Percentiles rank a stretch among this genome's conserved stretches.
phyloP scores from a whole-genome alignment of 1,140 invertebrate genomes.

The Radopholus similis region DNA sequence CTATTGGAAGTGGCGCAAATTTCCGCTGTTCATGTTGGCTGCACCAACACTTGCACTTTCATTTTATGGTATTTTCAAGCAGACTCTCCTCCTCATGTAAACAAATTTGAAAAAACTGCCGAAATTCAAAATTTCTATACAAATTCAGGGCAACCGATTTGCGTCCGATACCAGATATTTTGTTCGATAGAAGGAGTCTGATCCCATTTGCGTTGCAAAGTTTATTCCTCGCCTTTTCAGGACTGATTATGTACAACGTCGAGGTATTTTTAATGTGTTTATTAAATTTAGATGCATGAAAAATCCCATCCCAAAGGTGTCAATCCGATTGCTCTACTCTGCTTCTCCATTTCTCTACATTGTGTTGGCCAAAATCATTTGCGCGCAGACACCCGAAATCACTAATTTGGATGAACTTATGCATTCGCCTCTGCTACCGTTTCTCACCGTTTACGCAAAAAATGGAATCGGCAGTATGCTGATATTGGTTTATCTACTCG shows the following conservation, averaged over 20 bases:
- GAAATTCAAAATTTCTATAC: slow-evolving; percentile 2
- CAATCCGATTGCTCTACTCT: slow-evolving; percentile 35
- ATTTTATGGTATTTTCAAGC: slow-evolving; percentile 29
- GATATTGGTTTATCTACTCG: slow-evolving; percentile 37
- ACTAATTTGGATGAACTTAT: slow-evolving; percentile 23
- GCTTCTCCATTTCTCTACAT: slow-evolving; percentile 48
- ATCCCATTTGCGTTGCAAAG: slow-evolving; percentile 43
- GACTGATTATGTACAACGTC: slow-evolving; percentile 42
- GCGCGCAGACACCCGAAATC: slow-evolving; percentile 37
- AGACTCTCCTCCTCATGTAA: too few relatives aligned
- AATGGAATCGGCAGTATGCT: slow-evolving; percentile 36
- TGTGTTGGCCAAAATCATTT: slow-evolving; percentile 38
- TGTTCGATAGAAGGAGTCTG: slow-evolving; percentile 24
- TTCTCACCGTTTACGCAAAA: slow-evolving; percentile 34
- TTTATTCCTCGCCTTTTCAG: slow-evolving; percentile 30
- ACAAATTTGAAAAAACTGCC: neutral
- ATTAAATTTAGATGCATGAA: neutral
- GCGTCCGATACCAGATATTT: slow-evolving; percentile 22
- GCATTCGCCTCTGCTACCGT: slow-evolving; percentile 38
- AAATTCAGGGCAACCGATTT: slow-evolving; percentile 11
- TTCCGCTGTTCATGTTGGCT: slow-evolving; percentile 43
- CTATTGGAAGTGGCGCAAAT: slow-evolving; percentile 41
- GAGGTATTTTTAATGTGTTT: slow-evolving; percentile 20
- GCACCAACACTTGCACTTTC: slow-evolving; percentile 36
- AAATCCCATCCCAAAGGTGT: neutral